A percentile compares a stretch with the other conserved stretches of the same genome.
Conservation (phyloP, 2,888 invertebrate species). For the Lasioglossum oenotherae region DNA sequence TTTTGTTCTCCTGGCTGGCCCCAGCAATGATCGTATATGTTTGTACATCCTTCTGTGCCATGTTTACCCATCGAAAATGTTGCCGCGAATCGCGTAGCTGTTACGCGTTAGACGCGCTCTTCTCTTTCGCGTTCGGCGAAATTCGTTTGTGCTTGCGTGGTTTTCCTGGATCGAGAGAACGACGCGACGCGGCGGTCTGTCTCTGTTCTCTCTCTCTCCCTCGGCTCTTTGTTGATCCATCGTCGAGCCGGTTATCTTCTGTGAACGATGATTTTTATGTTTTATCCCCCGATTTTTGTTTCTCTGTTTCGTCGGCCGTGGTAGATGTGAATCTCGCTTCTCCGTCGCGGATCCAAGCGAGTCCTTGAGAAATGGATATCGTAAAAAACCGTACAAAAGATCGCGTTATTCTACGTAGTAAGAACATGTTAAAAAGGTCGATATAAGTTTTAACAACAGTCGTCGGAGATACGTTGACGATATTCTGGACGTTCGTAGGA, state of each 20-base stretch:
- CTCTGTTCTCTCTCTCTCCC: background rate
- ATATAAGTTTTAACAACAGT: conserved; percentile 51
- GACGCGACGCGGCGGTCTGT: background rate
- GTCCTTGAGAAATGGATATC: conserved; percentile 36
- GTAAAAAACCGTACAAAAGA: conserved; percentile 54
- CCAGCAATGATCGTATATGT: background rate
- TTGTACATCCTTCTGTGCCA: background rate
- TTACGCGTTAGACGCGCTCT: conserved; percentile 78
- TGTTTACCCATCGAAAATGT: conserved; percentile 59
- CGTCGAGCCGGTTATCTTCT: conserved; percentile 20
- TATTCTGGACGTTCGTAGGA: conserved; percentile 60
- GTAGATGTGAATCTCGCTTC: background rate
- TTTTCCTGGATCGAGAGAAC: conserved; percentile 6
- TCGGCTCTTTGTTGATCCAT: conserved; percentile 16
- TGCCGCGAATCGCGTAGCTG: conserved; percentile 79
- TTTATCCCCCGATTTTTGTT: background rate
- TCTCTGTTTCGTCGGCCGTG: background rate
- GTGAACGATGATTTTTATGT: conserved; percentile 13
- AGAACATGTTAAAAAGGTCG: conserved; percentile 53
- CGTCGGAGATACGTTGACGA: conserved; percentile 57
- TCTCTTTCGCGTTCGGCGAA: conserved; percentile 23
- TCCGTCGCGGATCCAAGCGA: conserved; percentile 22
- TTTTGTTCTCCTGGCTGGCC: conserved; percentile 25
- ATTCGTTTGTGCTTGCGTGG: conserved; percentile 20
- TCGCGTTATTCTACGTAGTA: conserved; percentile 39